Evolutionary conservation across 2,113 vertebrate species (phyloP).

Genomic region (Prunella himalayana): DNA sequence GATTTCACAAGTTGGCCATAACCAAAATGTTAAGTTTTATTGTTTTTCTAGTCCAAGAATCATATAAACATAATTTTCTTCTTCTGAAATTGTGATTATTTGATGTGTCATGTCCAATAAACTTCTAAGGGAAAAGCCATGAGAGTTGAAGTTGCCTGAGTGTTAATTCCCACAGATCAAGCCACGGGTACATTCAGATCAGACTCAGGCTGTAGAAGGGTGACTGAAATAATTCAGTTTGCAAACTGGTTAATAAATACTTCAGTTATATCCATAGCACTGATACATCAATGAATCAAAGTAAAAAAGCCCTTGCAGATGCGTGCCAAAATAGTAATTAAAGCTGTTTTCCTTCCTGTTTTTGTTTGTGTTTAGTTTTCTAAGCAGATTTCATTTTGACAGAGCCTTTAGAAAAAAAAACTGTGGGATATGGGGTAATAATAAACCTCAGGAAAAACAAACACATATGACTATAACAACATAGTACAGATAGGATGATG

Average conservation of each 20-base stretch:
- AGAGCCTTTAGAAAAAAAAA: background rate
- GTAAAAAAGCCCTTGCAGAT: background rate
- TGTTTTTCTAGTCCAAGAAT: background rate
- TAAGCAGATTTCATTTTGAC: background rate
- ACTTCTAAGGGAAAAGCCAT: background rate
- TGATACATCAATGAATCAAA: background rate
- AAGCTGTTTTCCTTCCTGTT: background rate
- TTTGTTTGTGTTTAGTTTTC: background rate
- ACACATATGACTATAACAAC: background rate
- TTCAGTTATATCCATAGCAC: background rate
- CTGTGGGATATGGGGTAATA: background rate
- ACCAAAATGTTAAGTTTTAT: background rate
- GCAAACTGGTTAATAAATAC: background rate
- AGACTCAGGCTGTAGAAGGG: background rate
- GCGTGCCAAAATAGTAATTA: background rate
- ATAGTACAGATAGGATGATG: background rate
- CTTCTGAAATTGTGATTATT: background rate
- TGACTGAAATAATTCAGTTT: background rate
- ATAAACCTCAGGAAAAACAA: background rate
- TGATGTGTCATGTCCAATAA: background rate
- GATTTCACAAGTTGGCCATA: fast-evolving
- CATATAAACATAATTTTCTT: background rate
- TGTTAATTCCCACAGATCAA: background rate
- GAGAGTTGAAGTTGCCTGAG: background rate
- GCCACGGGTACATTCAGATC: background rate